Conservation (phyloP, 1,140 invertebrate species). For the Aphaenogaster rudis region DNA sequence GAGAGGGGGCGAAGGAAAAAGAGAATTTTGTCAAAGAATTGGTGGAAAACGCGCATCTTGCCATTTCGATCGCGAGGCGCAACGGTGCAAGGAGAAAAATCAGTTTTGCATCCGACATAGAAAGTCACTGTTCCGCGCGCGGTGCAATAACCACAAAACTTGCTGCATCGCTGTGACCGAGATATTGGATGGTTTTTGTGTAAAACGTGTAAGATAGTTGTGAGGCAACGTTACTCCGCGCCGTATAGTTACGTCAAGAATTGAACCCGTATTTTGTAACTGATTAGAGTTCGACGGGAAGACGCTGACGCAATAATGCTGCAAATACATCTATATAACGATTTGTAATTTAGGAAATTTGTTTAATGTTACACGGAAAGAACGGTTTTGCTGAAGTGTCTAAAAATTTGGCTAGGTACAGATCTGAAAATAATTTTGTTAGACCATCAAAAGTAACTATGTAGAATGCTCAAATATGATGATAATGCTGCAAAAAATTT, state of each 20-base stretch:
- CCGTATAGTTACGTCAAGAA: not conserved
- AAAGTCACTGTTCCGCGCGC: conserved; percentile 45
- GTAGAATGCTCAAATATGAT: too few species aligned
- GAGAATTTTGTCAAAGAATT: too few species aligned
- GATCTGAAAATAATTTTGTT: too few species aligned
- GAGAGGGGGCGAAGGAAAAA: too few species aligned
- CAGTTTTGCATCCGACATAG: conserved; percentile 43
- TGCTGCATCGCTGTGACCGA: conserved; percentile 24
- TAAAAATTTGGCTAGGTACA: too few species aligned
- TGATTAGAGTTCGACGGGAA: not conserved
- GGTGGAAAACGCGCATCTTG: not conserved
- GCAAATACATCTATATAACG: not conserved
- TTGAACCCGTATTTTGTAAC: not conserved
- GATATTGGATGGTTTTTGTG: conserved; percentile 48
- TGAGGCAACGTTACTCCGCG: not conserved
- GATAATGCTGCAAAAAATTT: too few species aligned
- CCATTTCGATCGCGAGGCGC: not conserved
- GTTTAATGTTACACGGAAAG: not conserved
- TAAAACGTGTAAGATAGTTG: not conserved
- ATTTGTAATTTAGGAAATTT: not conserved
- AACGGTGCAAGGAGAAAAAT: conserved; percentile 45
- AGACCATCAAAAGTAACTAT: too few species aligned
- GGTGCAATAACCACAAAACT: conserved; percentile 39
- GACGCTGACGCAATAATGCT: not conserved
- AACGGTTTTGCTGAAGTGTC: too few species aligned